Conservation (phyloP, 2,888 invertebrate species). For the Dicroscelio sp. region DNA sequence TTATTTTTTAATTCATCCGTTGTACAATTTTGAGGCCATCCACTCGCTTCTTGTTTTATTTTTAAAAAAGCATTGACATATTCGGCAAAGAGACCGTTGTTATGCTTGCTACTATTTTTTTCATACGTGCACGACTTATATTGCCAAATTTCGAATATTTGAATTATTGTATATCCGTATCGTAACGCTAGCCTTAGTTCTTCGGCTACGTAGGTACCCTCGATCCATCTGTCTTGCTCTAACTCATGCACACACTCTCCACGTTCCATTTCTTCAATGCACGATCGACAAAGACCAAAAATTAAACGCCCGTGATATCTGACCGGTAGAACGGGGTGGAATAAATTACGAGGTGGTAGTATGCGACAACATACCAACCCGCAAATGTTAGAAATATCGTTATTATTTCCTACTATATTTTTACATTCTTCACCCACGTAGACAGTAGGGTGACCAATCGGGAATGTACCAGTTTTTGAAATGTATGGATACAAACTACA, state of each 20-base stretch:
- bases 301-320: slow-evolving; percentile 86
- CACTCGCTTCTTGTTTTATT: slow-evolving; percentile 52
- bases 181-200: slow-evolving; percentile 88
- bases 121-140: slow-evolving; percentile 84
- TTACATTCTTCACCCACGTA: slow-evolving; percentile 67
- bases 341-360: slow-evolving; percentile 84
- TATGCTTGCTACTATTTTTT: background rate
- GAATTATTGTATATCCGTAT: slow-evolving; percentile 87
- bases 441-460: background rate
- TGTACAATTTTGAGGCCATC: slow-evolving; percentile 22
- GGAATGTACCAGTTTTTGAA: background rate
- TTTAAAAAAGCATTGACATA: slow-evolving; percentile 63
- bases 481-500: background rate
- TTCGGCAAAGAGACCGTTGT: slow-evolving; percentile 33
- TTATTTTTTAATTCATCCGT: background rate
- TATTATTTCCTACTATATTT: slow-evolving; percentile 18
- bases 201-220: slow-evolving; percentile 89
- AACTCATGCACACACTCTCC: background rate
- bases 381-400: slow-evolving; percentile 67
- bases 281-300: slow-evolving; percentile 85
- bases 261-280: slow-evolving; percentile 23
- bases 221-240: slow-evolving; percentile 80
- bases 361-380: slow-evolving; percentile 85
- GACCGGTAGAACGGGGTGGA: slow-evolving; percentile 88
- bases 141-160: slow-evolving; percentile 89